Conservation (phyloP, 2,797 vertebrate genomes). For the Selene dorsalis region DNA sequence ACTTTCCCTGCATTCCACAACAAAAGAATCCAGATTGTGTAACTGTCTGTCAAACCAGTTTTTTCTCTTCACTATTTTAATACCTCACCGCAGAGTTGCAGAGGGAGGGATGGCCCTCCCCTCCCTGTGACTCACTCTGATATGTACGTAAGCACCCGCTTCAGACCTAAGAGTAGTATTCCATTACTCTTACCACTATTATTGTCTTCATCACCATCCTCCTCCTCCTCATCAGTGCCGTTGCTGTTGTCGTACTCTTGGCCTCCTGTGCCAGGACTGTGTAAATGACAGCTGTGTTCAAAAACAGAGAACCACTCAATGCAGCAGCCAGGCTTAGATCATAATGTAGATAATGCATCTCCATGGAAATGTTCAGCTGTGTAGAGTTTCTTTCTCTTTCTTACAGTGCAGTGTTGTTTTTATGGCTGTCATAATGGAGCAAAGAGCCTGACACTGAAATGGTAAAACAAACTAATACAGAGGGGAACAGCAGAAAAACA, state of each 20-base stretch:
- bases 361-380: constrained; percentile 58
- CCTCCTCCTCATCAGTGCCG: constrained; percentile 54
- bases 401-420: neutral
- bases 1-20: constrained; percentile 53
- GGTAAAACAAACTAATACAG: neutral
- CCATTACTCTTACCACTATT: constrained; percentile 75
- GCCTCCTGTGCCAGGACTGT: constrained; percentile 32
- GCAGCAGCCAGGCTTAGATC: constrained; percentile 39
- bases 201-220: constrained; percentile 60
- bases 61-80: constrained; percentile 68
- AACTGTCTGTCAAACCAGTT: constrained; percentile 80
- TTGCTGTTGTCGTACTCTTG: constrained; percentile 23
- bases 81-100: constrained; percentile 65
- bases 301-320: constrained; percentile 32
- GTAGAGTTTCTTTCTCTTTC: constrained; percentile 29
- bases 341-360: constrained; percentile 49
- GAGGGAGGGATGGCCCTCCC: constrained; percentile 65
- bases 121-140: constrained; percentile 77
- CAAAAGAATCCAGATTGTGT: constrained; percentile 74
- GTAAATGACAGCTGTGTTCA: constrained; percentile 27
- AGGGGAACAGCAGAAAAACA: constrained; percentile 5
- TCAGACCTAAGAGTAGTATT: constrained; percentile 74
- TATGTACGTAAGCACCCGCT: constrained; percentile 75
- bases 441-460: constrained; percentile 1
- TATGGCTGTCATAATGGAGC: neutral